Conservation (phyloP, 2,888 invertebrate species). For the Nebria salina region DNA sequence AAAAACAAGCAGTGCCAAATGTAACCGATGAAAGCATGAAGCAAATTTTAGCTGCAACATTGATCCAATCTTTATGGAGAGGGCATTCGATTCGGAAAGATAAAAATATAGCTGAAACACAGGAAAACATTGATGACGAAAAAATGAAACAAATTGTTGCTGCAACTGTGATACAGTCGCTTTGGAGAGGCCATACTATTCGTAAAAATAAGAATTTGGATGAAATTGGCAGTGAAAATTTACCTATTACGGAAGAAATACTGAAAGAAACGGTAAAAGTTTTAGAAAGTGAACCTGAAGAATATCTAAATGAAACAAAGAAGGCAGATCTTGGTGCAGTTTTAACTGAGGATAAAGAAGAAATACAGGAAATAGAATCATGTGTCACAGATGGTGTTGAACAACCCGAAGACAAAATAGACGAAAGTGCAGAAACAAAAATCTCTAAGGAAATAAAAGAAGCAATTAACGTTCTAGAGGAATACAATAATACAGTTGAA, state of each 20-base stretch:
- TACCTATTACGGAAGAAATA: slow-evolving; percentile 40
- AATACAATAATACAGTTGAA: not conserved
- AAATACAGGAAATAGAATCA: not conserved
- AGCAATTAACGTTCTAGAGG: not conserved
- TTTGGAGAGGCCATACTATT: slow-evolving; percentile 49
- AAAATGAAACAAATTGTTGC: not conserved
- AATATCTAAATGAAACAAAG: slow-evolving; percentile 30
- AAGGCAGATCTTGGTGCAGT: not conserved
- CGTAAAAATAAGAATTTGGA: slow-evolving; percentile 20
- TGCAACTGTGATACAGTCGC: not conserved
- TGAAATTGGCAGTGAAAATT: not conserved
- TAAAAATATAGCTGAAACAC: not conserved
- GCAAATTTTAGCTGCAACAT: slow-evolving; percentile 25
- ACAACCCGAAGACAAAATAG: slow-evolving; percentile 27
- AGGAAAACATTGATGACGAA: slow-evolving; percentile 6
- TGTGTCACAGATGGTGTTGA: not conserved
- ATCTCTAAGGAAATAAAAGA: slow-evolving; percentile 18
- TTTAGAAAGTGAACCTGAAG: slow-evolving; percentile 42
- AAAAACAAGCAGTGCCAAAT: not conserved
- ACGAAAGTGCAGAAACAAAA: slow-evolving; percentile 32
- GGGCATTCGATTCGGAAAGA: slow-evolving; percentile 30
- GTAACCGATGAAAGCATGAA: not conserved
- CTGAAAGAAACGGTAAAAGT: slow-evolving; percentile 36
- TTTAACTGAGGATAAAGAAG: not conserved
- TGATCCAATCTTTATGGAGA: slow-evolving; percentile 32